Evolutionary conservation across 2,113 vertebrate species (phyloP).

Genomic region (Cebidichthys violaceus): DNA sequence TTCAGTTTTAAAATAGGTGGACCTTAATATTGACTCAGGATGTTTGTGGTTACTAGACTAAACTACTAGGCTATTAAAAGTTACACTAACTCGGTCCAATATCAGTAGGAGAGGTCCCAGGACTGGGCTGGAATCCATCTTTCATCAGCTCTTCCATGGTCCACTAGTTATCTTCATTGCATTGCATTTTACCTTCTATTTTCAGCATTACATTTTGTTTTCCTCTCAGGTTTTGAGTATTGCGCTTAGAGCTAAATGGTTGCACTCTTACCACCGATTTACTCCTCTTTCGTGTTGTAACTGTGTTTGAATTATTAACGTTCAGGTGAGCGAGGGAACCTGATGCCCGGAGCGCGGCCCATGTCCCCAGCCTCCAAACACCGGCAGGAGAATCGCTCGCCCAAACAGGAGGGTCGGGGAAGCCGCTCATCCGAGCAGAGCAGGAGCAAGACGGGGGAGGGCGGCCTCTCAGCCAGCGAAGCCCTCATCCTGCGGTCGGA

Average conservation of each 20-base stretch:
- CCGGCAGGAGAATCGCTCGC: slow-evolving; percentile 88
- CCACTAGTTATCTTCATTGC: slow-evolving; percentile 49
- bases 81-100: neutral
- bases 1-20: slow-evolving; percentile 1
- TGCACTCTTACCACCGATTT: neutral
- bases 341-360: slow-evolving; percentile 85
- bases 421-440: slow-evolving; percentile 90
- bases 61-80: neutral
- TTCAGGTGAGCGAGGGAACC: slow-evolving; percentile 92
- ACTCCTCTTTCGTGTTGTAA: slow-evolving; percentile 46
- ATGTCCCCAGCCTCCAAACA: slow-evolving; percentile 91
- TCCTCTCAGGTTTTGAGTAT: slow-evolving; percentile 11
- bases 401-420: slow-evolving; percentile 89
- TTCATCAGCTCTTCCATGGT: slow-evolving; percentile 68
- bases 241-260: slow-evolving; percentile 2
- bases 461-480: slow-evolving; percentile 90
- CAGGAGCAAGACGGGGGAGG: slow-evolving; percentile 87
- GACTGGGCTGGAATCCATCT: slow-evolving; percentile 73
- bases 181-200: slow-evolving; percentile 45
- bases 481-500: slow-evolving; percentile 95
- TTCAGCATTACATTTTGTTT: slow-evolving; percentile 49
- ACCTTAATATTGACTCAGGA: neutral
- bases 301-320: slow-evolving; percentile 55
- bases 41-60: slow-evolving; percentile 1
- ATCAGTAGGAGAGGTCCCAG: slow-evolving; percentile 25